Conservation (phyloP, 2,888 invertebrate species). For the Phaedon cochleariae region DNA sequence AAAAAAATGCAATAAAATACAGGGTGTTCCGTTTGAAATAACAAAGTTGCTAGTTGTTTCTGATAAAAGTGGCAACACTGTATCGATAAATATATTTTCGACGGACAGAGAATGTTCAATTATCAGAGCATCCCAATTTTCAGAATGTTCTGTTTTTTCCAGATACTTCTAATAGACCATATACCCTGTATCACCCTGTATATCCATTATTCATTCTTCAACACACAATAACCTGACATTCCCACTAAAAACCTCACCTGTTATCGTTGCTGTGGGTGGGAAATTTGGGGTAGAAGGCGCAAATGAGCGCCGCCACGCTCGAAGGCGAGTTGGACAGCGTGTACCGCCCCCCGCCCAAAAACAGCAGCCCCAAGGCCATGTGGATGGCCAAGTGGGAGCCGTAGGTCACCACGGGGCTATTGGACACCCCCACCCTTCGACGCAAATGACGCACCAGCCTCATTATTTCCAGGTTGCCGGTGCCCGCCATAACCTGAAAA, state of each 20-base stretch:
- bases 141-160: no score
- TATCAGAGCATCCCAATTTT: no score
- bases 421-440: slow-evolving; percentile 77
- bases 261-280: slow-evolving; percentile 97
- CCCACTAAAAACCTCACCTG: slow-evolving; percentile 70
- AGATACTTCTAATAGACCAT: no score
- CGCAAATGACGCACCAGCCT: slow-evolving; percentile 86
- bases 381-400: slow-evolving; percentile 95
- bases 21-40: no score
- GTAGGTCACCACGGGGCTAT: slow-evolving; percentile 79
- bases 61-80: no score
- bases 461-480: slow-evolving; percentile 85
- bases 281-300: slow-evolving; percentile 96
- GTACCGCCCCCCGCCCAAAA: slow-evolving; percentile 92
- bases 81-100: no score
- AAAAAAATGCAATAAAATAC: no score
- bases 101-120: no score
- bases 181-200: no score
- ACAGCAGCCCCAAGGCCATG: slow-evolving; percentile 91
- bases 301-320: slow-evolving; percentile 88
- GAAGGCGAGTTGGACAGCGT: slow-evolving; percentile 83
- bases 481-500: slow-evolving; percentile 88
- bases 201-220: no score
- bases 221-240: no score
- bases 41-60: no score